Conservation (phyloP, 2,888 invertebrate species). For the Drosophila acutilabella region DNA sequence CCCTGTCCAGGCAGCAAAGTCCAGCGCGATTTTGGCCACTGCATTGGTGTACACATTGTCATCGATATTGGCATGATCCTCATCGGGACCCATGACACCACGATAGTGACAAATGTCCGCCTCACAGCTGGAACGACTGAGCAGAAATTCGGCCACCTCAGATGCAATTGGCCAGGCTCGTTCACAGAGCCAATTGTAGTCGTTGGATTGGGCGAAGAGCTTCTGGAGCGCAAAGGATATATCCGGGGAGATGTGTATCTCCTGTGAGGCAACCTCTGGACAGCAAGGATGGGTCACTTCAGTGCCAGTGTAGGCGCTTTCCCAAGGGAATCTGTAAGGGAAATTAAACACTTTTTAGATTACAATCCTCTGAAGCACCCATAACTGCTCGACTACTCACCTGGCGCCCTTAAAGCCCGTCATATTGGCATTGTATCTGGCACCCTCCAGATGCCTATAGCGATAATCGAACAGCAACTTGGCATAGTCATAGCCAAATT, state of each 20-base stretch:
- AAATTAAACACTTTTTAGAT: neutral
- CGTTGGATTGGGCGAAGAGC: constrained; percentile 74
- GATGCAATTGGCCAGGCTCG: constrained; percentile 87
- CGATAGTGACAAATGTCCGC: constrained; percentile 82
- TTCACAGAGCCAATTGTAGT: constrained; percentile 77
- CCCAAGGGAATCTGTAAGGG: constrained; percentile 87
- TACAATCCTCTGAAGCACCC: neutral
- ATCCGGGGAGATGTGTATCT: constrained; percentile 87
- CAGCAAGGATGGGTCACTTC: constrained; percentile 88
- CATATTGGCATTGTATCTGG: constrained; percentile 86
- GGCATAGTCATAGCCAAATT: constrained; percentile 86
- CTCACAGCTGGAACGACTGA: constrained; percentile 86
- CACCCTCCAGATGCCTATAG: constrained; percentile 85
- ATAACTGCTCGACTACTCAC: constrained; percentile 7
- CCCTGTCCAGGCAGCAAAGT: constrained; percentile 86
- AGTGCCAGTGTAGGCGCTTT: constrained; percentile 87
- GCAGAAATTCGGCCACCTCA: constrained; percentile 87
- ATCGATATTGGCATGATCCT: constrained; percentile 87
- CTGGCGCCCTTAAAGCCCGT: constrained; percentile 86
- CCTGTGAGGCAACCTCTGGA: constrained; percentile 87
- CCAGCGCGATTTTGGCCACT: constrained; percentile 87
- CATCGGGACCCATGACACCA: constrained; percentile 88
- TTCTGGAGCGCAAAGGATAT: constrained; percentile 86
- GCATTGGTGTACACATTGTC: constrained; percentile 88
- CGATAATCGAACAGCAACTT: constrained; percentile 86